Percentiles rank a stretch among this genome's conserved stretches.
Evolutionary conservation across 1,140 invertebrate genomes (phyloP).

Genomic region (Leguminivora glycinivorella): DNA sequence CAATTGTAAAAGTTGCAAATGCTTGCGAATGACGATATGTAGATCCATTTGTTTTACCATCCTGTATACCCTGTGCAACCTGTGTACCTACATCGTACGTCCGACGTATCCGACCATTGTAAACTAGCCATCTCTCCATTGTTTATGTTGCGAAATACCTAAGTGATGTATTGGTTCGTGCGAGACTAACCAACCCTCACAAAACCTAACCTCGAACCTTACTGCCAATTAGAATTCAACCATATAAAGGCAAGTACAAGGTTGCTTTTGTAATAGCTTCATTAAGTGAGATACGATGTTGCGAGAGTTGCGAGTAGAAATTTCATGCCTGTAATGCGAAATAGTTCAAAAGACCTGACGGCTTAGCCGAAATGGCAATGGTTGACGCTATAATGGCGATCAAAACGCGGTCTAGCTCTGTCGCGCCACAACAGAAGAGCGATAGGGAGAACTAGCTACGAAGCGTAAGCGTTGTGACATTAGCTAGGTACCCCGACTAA

Average conservation of each 20-base stretch:
- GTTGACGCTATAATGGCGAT: too few relatives aligned
- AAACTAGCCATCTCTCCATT: constrained; percentile 6
- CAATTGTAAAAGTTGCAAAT: too few relatives aligned
- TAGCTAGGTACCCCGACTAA: too few relatives aligned
- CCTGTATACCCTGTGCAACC: not conserved
- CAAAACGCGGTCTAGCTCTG: too few relatives aligned
- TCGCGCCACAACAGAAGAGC: too few relatives aligned
- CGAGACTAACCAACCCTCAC: not conserved
- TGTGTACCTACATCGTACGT: not conserved
- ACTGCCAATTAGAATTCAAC: not conserved
- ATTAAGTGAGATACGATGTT: not conserved
- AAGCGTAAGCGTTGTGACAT: too few relatives aligned
- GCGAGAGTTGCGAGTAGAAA: not conserved
- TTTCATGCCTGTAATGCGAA: constrained; percentile 1
- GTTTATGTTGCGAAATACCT: constrained; percentile 12
- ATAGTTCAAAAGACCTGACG: constrained; percentile 5
- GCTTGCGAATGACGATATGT: not conserved
- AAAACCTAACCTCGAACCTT: not conserved
- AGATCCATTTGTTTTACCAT: not conserved
- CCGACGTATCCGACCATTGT: constrained; percentile 17
- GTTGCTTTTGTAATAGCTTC: not conserved
- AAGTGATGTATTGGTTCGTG: constrained; percentile 14
- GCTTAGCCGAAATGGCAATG: too few relatives aligned
- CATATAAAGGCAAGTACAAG: not conserved
- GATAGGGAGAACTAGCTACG: too few relatives aligned